phyloP scores from a whole-genome alignment of 2,797 vertebrate genomes.

The Calcarius lapponicus region DNA sequence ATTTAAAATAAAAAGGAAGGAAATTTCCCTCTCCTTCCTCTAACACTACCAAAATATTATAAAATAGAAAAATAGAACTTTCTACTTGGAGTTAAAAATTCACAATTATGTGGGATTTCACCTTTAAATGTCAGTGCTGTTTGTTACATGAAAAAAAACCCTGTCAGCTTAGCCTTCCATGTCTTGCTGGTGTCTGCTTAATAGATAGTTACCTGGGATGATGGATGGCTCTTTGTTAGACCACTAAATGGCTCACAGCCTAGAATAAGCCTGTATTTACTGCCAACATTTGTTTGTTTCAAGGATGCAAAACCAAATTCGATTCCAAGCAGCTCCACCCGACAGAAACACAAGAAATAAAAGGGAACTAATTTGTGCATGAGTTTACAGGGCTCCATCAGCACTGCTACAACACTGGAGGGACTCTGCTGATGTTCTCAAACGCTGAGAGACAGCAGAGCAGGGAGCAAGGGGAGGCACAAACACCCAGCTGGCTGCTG shows the following conservation, averaged over 20 bases:
- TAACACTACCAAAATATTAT: neutral
- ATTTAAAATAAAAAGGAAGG: neutral
- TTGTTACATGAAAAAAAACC: slow-evolving; percentile 47
- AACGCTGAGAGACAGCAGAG: neutral
- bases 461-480: slow-evolving; percentile 14
- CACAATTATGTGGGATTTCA: slow-evolving; percentile 36
- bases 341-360: slow-evolving; percentile 43
- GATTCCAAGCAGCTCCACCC: slow-evolving; percentile 34
- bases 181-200: slow-evolving; percentile 72
- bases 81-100: slow-evolving; percentile 53
- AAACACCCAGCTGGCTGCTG: neutral
- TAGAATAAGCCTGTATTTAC: slow-evolving; percentile 37
- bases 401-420: neutral
- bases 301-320: slow-evolving; percentile 53
- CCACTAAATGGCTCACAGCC: slow-evolving; percentile 59
- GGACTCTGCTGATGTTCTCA: slow-evolving; percentile 14
- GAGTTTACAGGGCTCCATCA: slow-evolving; percentile 59
- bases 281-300: slow-evolving; percentile 52
- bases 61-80: slow-evolving; percentile 41
- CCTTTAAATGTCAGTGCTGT: slow-evolving; percentile 41
- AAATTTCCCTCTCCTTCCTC: neutral
- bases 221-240: slow-evolving; percentile 51
- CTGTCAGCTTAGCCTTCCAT: slow-evolving; percentile 71
- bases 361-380: slow-evolving; percentile 48
- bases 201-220: slow-evolving; percentile 68